Evolutionary conservation across 2,113 vertebrate species (phyloP), one percentile per base, ranked within the genome.

Genomic region (Ancistrus triradiatus): DNA sequence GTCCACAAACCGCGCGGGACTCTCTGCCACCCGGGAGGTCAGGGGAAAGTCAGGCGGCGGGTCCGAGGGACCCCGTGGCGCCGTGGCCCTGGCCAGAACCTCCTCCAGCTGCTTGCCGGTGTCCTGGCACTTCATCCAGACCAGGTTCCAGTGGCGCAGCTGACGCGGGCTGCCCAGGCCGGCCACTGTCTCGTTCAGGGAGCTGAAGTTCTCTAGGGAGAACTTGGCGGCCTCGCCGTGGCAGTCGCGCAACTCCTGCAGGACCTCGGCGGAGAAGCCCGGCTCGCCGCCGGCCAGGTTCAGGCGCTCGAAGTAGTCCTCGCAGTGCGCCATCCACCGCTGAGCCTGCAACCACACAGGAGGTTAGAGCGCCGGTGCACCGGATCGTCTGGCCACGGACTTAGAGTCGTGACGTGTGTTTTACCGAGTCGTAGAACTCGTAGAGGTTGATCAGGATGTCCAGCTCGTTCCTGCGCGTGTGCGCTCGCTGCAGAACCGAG

Each of bases 371-470:
- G 27, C 27, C 7, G n/a, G n/a, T n/a, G n/a, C n/a, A n/a, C n/a
- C n/a, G n/a, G n/a, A n/a, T n/a, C n/a, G n/a, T n/a, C n/a, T n/a
- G n/a, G n/a, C n/a, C n/a, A n/a, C n/a, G n/a, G n/a, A n/a, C n/a
- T n/a, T n/a, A n/a, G n/a, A n/a, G n/a, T n/a, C 5, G 22, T 31
- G 33, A 4, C 10, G 38, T 15, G 24, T 63, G 7, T 10, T 14
- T 17, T 82, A 91, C 87, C 7, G 75, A 87, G 70, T 90, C 84
- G 19, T 87, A 87, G 77, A 89, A 87, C 71, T 87, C 84, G 21
- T 87, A 84, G 14, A 87, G 78, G 66, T 80, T 85, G 52, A 72
- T 69, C 15, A 90, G 70, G n/a, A 82, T 72, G 37, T 90, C 86
- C 31, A 89, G 78, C 1, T 84, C 81, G 0, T 37, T 53, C 57